Conservation (phyloP, 1,140 invertebrate species). For the Papilio dardanus region DNA sequence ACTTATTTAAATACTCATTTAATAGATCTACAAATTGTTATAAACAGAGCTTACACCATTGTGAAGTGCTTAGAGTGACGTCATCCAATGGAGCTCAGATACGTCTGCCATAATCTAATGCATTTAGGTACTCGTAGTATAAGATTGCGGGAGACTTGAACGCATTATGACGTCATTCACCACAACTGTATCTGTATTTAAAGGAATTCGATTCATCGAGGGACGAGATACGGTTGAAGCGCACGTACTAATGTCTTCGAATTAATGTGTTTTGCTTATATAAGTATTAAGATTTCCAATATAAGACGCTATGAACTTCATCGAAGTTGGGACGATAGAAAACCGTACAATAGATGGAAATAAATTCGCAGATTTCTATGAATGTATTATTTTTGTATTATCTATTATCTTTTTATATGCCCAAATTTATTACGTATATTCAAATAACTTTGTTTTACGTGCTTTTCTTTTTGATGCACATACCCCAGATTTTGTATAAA, state of each 20-base stretch:
- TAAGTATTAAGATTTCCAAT: neutral
- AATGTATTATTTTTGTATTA: too few relatives aligned
- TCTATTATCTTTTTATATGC: too few relatives aligned
- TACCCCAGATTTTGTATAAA: neutral
- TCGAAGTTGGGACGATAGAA: too few relatives aligned
- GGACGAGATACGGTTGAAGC: neutral
- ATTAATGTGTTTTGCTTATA: neutral
- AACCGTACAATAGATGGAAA: too few relatives aligned
- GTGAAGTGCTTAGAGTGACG: neutral
- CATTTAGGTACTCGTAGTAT: constrained; percentile 1
- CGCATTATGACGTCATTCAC: constrained; percentile 14
- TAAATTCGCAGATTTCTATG: too few relatives aligned
- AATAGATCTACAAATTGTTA: constrained; percentile 2
- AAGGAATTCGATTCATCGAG: constrained; percentile 8
- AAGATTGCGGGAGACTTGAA: neutral
- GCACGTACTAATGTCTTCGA: neutral
- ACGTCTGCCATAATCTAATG: neutral
- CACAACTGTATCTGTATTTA: neutral
- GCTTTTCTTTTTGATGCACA: neutral
- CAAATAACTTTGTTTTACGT: too few relatives aligned
- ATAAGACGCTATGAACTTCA: too few relatives aligned
- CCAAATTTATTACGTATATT: too few relatives aligned
- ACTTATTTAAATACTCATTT: neutral
- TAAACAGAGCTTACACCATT: neutral
- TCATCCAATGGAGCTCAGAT: neutral